phyloP scores from a whole-genome alignment of 1,140 invertebrate species.

The Macrocentrus cingulum region DNA sequence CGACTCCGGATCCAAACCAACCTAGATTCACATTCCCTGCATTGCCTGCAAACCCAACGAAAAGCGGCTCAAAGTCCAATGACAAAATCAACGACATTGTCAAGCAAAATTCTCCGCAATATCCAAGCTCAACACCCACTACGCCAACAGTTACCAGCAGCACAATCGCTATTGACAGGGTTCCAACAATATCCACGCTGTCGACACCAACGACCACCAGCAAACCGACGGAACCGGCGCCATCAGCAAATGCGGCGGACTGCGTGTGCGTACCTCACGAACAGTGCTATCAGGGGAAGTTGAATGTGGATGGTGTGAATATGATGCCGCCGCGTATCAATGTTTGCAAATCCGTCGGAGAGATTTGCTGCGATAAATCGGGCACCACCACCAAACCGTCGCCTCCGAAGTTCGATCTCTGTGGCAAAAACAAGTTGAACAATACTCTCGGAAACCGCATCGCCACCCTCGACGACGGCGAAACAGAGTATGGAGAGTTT shows the following conservation, averaged over 20 bases:
- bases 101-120: no score
- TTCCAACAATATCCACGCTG: constrained; percentile 32
- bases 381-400: constrained; percentile 44
- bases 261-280: constrained; percentile 70
- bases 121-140: no score
- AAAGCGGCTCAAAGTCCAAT: no score
- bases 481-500: constrained; percentile 74
- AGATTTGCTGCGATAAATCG: constrained; percentile 66
- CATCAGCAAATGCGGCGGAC: constrained; percentile 20
- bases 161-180: no score
- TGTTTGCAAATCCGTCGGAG: constrained; percentile 65
- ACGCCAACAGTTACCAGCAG: no score
- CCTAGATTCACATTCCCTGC: no score
- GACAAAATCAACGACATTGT: no score
- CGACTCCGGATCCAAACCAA: no score
- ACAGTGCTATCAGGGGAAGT: constrained; percentile 66
- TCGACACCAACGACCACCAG: constrained; percentile 26
- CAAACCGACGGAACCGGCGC: constrained; percentile 2
- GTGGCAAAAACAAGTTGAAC: constrained; percentile 70
- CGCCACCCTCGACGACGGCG: constrained; percentile 65
- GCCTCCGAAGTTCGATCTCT: constrained; percentile 54
- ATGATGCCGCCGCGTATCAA: constrained; percentile 74
- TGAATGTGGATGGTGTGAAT: constrained; percentile 71
- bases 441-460: constrained; percentile 74
- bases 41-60: no score